A percentile compares a stretch with the other conserved stretches of the same genome.
These are phyloP conservation scores for Odobenus rosmarus DNA, from an alignment of 2,113 vertebrate species.

Conservation along the genomic window DNA sequence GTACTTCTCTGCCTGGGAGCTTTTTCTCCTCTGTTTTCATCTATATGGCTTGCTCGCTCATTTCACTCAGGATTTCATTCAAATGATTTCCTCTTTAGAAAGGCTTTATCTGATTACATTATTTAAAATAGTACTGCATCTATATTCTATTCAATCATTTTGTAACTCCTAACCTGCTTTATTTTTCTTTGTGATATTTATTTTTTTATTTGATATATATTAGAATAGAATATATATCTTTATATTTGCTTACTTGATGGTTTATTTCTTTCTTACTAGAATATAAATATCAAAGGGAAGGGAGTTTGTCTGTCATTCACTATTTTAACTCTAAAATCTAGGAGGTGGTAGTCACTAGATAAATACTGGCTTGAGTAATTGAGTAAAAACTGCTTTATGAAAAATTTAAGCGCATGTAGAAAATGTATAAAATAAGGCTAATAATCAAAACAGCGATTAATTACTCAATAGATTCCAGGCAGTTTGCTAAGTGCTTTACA, in stretches of 20 bases:
- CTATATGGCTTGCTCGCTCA: not conserved
- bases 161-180: not conserved
- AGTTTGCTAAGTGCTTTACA: conserved; percentile 14
- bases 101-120: not conserved
- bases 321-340: conserved; percentile 13
- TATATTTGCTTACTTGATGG: not conserved
- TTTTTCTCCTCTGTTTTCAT: not conserved
- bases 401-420: conserved; percentile 11
- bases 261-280: conserved; percentile 1
- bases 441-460: not conserved
- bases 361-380: not conserved
- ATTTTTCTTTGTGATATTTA: not conserved
- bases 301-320: not conserved
- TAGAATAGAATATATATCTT: not conserved
- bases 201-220: too few species aligned
- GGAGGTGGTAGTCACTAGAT: not conserved
- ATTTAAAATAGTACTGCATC: not conserved
- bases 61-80: conserved; percentile 15
- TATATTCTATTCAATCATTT: not conserved
- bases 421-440: conserved; percentile 8
- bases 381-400: not conserved
- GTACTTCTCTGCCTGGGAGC: not conserved
- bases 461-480: not conserved
- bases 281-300: conserved; percentile 17
- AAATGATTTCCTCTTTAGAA: not conserved